A percentile compares a stretch with the other conserved stretches of the same genome.
Evolutionary conservation across 2,113 vertebrate species (phyloP).

Genomic region (Leiothrix lutea): DNA sequence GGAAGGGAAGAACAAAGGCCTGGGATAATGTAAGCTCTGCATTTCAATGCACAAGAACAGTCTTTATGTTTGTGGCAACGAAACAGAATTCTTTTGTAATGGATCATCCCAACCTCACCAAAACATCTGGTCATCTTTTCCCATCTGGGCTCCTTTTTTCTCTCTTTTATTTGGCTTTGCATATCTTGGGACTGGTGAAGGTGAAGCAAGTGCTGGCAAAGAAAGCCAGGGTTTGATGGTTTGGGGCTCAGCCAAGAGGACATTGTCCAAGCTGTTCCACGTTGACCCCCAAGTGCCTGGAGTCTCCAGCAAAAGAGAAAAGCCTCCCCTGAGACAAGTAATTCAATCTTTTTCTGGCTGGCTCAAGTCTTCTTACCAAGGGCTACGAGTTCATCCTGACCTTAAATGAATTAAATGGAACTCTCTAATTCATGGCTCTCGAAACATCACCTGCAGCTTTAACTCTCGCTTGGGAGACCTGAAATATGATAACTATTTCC

Average conservation of each 20-base stretch:
- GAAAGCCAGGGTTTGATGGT: conserved; percentile 1
- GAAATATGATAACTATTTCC: conserved; percentile 43
- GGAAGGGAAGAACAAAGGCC: neutral
- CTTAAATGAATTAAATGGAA: conserved; percentile 24
- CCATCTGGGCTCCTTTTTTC: conserved; percentile 20
- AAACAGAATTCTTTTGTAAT: neutral
- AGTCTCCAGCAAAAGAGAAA: conserved; percentile 40
- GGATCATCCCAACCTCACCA: neutral
- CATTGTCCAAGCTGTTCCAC: conserved; percentile 32
- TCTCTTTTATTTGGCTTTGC: neutral
- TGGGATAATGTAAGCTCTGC: neutral
- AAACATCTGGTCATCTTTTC: conserved; percentile 60
- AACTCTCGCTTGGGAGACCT: conserved; percentile 27
- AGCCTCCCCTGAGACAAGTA: conserved; percentile 32
- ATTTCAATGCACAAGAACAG: neutral
- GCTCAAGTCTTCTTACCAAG: conserved; percentile 20
- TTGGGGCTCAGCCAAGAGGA: conserved; percentile 53
- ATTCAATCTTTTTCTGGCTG: conserved; percentile 33
- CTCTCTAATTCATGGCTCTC: conserved; percentile 19
- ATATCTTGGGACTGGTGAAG: neutral
- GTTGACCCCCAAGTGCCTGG: conserved; percentile 50
- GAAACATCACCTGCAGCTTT: conserved; percentile 52
- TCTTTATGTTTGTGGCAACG: neutral
- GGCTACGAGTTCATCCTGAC: conserved; percentile 12
- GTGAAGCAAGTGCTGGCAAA: conserved; percentile 48